Percentiles rank a stretch among this genome's conserved stretches.
Evolutionary conservation across 2,888 invertebrate species (phyloP).

Genomic region (Toxonevra muliebris): DNA sequence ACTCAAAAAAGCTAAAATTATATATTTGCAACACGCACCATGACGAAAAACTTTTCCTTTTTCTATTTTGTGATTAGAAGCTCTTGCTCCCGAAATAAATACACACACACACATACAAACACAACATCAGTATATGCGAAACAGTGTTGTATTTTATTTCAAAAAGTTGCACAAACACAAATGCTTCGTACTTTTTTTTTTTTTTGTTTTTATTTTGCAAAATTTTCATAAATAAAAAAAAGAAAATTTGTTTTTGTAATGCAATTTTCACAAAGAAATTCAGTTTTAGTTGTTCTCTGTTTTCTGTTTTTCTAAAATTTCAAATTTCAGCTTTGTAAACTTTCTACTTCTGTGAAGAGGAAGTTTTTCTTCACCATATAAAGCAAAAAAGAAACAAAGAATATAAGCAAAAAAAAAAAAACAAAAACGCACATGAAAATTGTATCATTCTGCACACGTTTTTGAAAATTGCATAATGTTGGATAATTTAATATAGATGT

Average conservation of each 20-base stretch:
- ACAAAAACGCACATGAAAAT: neutral
- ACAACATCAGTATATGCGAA: neutral
- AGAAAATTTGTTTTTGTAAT: too few species aligned
- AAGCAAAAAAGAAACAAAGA: neutral
- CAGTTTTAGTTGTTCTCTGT: too few species aligned
- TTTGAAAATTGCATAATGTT: conserved; percentile 51
- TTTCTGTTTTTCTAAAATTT: too few species aligned
- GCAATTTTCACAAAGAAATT: too few species aligned
- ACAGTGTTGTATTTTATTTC: neutral
- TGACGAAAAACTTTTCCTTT: neutral
- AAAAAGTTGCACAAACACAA: too few species aligned
- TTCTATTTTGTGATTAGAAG: conserved; percentile 3
- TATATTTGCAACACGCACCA: conserved; percentile 7
- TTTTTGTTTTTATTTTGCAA: too few species aligned
- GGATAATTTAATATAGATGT: conserved; percentile 52
- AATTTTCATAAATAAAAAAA: too few species aligned
- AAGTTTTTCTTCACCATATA: too few species aligned
- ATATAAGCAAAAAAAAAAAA: neutral
- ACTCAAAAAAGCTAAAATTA: neutral
- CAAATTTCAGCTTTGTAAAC: too few species aligned
- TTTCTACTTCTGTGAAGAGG: too few species aligned
- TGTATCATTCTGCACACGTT: conserved; percentile 48
- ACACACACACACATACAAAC: neutral
- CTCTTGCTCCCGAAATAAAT: neutral
- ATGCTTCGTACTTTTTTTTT: too few species aligned